A percentile compares a stretch with the other conserved stretches of the same genome.
phyloP scores from a whole-genome alignment of 2,113 vertebrate species.

The Urocynchramus pylzowi region DNA sequence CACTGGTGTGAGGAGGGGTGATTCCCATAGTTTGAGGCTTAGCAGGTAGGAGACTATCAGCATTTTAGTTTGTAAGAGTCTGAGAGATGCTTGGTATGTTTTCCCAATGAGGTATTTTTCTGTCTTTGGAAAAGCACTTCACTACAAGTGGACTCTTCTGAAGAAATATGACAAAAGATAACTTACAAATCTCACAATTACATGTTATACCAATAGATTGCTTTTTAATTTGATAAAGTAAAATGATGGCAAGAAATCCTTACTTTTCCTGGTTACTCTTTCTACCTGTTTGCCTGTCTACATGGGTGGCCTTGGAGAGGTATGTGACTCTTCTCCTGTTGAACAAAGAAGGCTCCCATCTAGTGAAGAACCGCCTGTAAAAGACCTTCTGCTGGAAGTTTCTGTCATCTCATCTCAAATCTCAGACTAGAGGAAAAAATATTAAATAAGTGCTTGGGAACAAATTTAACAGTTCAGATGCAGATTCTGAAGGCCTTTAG shows the following conservation, averaged over 20 bases:
- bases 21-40: neutral
- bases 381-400: neutral
- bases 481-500: neutral
- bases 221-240: neutral
- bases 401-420: neutral
- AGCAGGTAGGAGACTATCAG: neutral
- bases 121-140: neutral
- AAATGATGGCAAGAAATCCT: neutral
- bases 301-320: accelerated
- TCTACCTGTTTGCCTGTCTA: neutral
- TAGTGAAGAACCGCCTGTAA: neutral
- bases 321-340: neutral
- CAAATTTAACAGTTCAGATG: neutral
- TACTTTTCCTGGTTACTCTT: neutral
- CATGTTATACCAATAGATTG: neutral
- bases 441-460: neutral
- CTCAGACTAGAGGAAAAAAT: neutral
- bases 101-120: neutral
- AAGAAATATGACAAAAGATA: neutral
- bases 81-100: neutral
- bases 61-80: neutral
- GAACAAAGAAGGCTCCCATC: neutral
- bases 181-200: neutral
- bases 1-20: neutral
- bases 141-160: neutral